A percentile compares a stretch with the other conserved stretches of the same genome.
Conservation (phyloP, 2,113 vertebrate species). For the Nothocercus julius region DNA sequence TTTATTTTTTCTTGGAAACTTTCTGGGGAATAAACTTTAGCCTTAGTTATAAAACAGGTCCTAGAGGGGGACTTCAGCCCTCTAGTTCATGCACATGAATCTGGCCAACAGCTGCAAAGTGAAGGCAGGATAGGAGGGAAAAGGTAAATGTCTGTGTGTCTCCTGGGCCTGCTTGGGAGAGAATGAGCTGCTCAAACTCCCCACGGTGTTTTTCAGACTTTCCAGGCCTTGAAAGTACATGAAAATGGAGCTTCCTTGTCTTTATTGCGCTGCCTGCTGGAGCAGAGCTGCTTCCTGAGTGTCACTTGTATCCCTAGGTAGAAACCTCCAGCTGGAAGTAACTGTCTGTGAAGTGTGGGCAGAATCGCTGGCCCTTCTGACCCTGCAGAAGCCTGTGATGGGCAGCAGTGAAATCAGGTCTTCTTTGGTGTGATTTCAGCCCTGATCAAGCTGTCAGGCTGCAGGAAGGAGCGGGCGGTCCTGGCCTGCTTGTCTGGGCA, state of each 20-base stretch:
- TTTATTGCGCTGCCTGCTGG: rapidly evolving
- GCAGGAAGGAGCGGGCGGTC: neutral
- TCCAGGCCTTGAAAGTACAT: rapidly evolving
- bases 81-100: rapidly evolving
- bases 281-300: neutral
- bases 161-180: neutral
- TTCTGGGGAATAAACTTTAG: neutral
- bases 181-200: neutral
- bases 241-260: neutral
- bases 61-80: rapidly evolving
- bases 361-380: neutral
- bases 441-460: neutral
- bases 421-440: neutral
- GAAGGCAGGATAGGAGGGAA: neutral
- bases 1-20: neutral
- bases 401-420: neutral
- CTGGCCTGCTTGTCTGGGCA: neutral
- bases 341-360: rapidly evolving
- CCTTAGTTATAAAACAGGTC: neutral
- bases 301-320: rapidly evolving
- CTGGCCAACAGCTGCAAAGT: neutral
- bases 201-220: neutral
- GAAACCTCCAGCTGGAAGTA: neutral
- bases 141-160: neutral
- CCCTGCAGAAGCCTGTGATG: rapidly evolving